Evolutionary conservation across 1,140 invertebrate species (phyloP).

Genomic region (Hylaeus volcanicus): DNA sequence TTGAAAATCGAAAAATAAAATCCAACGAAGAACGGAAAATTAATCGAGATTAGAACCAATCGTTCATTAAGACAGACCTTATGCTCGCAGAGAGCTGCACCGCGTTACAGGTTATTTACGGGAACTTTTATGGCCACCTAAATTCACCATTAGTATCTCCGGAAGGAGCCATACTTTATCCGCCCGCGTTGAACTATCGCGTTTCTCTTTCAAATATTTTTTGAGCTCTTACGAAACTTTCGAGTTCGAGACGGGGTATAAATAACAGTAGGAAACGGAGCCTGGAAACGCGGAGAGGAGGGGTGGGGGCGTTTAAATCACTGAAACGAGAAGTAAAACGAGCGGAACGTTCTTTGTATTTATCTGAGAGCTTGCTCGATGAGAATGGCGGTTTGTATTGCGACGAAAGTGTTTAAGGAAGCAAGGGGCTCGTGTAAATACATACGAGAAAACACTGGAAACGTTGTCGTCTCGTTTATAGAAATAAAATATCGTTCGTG

Average conservation of each 20-base stretch:
- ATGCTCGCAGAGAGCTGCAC: too few relatives aligned
- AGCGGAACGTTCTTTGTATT: slow-evolving; percentile 2
- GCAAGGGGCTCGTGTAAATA: background rate
- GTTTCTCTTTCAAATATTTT: background rate
- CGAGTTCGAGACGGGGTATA: background rate
- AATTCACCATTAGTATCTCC: background rate
- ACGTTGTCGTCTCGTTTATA: too few relatives aligned
- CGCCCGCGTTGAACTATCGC: too few relatives aligned
- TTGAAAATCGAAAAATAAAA: too few relatives aligned
- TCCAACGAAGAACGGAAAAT: too few relatives aligned
- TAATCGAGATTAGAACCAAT: too few relatives aligned
- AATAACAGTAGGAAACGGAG: background rate
- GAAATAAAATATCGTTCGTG: too few relatives aligned
- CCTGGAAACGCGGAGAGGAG: too few relatives aligned
- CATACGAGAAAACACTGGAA: background rate
- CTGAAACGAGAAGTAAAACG: slow-evolving; percentile 1
- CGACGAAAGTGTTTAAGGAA: background rate
- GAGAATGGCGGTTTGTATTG: background rate
- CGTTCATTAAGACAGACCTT: too few relatives aligned
- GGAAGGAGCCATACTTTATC: background rate
- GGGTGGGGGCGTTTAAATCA: background rate
- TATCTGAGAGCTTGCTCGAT: background rate
- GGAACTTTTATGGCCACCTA: background rate
- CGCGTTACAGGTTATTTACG: too few relatives aligned
- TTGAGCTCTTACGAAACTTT: background rate